These are phyloP conservation scores for Endotricha flammealis DNA, from an alignment of 2,888 invertebrate species.

Conservation along the genomic window DNA sequence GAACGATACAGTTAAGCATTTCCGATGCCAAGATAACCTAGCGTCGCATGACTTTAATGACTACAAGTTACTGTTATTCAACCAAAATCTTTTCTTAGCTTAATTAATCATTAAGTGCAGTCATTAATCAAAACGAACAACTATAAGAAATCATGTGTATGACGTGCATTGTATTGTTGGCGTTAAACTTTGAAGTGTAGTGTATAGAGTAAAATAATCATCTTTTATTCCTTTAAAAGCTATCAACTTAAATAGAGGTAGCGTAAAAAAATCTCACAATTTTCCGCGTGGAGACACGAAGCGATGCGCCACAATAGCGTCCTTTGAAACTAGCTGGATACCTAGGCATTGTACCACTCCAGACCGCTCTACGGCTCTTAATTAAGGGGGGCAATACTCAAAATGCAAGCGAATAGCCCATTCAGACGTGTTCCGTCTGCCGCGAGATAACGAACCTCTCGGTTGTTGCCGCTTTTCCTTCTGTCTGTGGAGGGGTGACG, in stretches of 20 bases:
- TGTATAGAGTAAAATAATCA: not conserved
- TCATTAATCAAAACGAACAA: too few species aligned
- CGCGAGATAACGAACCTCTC: conserved; percentile 65
- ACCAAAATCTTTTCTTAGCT: too few species aligned
- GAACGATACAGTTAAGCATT: too few species aligned
- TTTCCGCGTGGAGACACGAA: conserved; percentile 45
- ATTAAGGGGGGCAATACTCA: conserved; percentile 68
- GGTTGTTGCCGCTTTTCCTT: conserved; percentile 56
- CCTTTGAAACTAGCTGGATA: conserved; percentile 47
- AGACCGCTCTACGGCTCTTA: conserved; percentile 68
- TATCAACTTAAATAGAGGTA: conserved; percentile 9
- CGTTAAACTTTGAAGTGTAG: too few species aligned
- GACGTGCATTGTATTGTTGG: too few species aligned
- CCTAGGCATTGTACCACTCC: conserved; percentile 50
- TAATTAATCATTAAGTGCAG: too few species aligned
- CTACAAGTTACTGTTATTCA: too few species aligned
- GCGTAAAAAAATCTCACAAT: conserved; percentile 24
- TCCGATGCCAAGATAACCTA: too few species aligned
- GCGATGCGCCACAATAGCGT: conserved; percentile 53
- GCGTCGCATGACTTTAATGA: too few species aligned
- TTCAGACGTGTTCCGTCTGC: conserved; percentile 62
- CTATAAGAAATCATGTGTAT: too few species aligned
- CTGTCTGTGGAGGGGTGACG: conserved; percentile 20
- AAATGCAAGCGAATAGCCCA: conserved; percentile 57
- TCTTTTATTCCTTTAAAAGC: conserved; percentile 6